A percentile compares a stretch with the other conserved stretches of the same genome.
Evolutionary conservation across 2,113 vertebrate species (phyloP).

Genomic region (Rhinopomastus cyanomelas): DNA sequence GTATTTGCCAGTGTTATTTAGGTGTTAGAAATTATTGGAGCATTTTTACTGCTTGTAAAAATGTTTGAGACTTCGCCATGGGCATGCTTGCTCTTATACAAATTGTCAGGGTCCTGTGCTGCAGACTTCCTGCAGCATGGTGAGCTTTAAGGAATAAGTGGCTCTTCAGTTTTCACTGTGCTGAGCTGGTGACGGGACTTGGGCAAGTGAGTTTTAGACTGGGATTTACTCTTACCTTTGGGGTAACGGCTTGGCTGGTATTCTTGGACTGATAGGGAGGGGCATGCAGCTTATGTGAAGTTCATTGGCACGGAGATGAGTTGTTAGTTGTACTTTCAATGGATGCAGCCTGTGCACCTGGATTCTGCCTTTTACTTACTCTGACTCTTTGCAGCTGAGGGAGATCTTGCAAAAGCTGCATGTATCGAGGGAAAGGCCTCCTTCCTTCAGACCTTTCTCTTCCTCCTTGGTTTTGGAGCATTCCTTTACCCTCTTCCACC

Average conservation of each 20-base stretch:
- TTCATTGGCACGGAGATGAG: background rate
- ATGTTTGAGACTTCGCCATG: background rate
- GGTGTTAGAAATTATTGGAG: background rate
- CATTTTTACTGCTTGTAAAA: background rate
- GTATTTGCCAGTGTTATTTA: background rate
- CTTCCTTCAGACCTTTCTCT: background rate
- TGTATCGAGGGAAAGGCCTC: background rate
- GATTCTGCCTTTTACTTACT: background rate
- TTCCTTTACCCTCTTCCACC: background rate
- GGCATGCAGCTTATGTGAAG: background rate
- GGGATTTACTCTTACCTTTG: background rate
- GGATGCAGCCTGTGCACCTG: background rate
- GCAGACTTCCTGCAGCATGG: accelerated
- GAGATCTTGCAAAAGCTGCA: background rate
- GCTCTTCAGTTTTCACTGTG: background rate
- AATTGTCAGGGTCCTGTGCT: background rate
- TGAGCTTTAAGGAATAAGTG: background rate
- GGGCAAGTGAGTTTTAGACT: background rate
- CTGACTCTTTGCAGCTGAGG: background rate
- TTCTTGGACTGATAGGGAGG: background rate
- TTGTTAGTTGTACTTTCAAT: background rate
- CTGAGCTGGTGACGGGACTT: background rate
- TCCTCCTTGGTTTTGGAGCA: background rate
- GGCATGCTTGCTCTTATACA: background rate
- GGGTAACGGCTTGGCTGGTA: background rate